Conservation (phyloP, 2,113 vertebrate genomes). For the Hassar affinis region DNA sequence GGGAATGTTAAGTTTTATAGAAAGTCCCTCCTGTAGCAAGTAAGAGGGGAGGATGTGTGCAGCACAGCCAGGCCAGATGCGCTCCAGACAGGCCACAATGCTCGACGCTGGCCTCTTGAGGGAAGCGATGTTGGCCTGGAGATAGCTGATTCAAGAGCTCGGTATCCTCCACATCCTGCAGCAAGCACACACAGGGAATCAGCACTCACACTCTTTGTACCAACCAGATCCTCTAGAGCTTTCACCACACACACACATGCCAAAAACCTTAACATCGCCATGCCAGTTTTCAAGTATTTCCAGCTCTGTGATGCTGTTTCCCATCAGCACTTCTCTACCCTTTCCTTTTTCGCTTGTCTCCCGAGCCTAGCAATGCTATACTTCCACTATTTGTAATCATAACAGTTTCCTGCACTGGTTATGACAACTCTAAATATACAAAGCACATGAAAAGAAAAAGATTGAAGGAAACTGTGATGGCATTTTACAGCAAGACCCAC, state of each 20-base stretch:
- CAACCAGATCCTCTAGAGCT: conserved; percentile 7
- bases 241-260: conserved; percentile 33
- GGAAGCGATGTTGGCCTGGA: conserved; percentile 54
- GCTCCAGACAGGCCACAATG: conserved; percentile 11
- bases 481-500: conserved; percentile 54
- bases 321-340: conserved; percentile 40
- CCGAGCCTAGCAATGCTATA: conserved; percentile 20
- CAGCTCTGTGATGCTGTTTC: conserved; percentile 25
- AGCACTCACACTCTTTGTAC: conserved; percentile 20
- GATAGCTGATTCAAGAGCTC: conserved; percentile 55
- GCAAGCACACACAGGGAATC: conserved; percentile 47
- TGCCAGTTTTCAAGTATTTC: conserved; percentile 25
- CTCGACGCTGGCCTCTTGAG: conserved; percentile 44
- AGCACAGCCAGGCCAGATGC: conserved; percentile 35
- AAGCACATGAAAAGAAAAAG: conserved; percentile 39
- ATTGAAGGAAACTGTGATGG: conserved; percentile 47
- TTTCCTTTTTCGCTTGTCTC: conserved; percentile 2
- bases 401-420: conserved; percentile 30
- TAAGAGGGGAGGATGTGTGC: conserved; percentile 17
- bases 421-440: conserved; percentile 24
- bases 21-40: conserved; percentile 34
- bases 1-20: conserved; percentile 45
- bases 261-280: conserved; percentile 16
- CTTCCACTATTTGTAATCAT: conserved; percentile 30
- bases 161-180: conserved; percentile 61